Percentiles rank a stretch among this genome's conserved stretches.
Conservation (phyloP, 2,797 vertebrate species). For the Sebastes matsubarae region DNA sequence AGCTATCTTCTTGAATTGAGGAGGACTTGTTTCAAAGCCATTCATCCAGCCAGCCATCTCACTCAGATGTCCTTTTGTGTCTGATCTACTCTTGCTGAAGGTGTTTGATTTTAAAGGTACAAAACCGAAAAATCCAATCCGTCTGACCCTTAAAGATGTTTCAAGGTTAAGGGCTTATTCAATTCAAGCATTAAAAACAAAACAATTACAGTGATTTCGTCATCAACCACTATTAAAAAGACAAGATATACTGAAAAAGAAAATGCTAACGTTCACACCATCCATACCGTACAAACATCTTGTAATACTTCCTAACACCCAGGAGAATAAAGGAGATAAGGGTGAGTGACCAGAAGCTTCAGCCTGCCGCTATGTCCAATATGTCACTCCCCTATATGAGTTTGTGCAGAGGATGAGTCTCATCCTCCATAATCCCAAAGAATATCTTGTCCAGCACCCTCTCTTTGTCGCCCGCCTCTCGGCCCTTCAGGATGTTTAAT, state of each 20-base stretch:
- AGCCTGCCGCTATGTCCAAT: neutral
- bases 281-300: neutral
- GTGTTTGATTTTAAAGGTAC: neutral
- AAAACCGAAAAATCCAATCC: neutral
- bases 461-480: neutral
- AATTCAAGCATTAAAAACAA: neutral
- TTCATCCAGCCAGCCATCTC: neutral
- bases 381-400: neutral
- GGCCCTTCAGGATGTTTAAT: neutral
- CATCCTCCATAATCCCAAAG: neutral
- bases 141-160: too few species aligned
- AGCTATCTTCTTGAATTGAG: neutral
- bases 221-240: neutral
- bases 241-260: too few species aligned
- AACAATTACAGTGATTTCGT: neutral
- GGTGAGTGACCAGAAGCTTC: neutral
- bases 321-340: neutral
- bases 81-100: neutral
- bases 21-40: neutral
- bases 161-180: neutral
- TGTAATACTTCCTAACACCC: neutral
- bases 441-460: neutral
- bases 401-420: neutral
- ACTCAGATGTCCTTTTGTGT: neutral
- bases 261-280: neutral